phyloP scores from a whole-genome alignment of 2,888 invertebrate species.

The Drosophila rubida region DNA sequence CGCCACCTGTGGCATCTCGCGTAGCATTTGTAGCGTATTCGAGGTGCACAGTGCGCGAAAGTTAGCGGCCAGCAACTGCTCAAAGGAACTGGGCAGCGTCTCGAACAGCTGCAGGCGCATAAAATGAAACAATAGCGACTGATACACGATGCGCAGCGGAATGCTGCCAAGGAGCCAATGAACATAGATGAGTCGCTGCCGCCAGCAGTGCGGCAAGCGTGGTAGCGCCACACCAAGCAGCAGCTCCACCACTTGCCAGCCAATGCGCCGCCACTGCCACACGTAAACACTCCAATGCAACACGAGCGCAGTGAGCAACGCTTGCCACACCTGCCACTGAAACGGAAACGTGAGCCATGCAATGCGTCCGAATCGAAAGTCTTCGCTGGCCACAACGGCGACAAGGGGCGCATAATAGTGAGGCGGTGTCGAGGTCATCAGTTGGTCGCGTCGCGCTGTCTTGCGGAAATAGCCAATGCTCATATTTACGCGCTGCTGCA shows the following conservation, averaged over 20 bases:
- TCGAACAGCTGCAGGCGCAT: constrained; percentile 59
- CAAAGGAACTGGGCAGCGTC: constrained; percentile 41
- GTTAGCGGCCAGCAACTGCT: constrained; percentile 41
- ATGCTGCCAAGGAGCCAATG: constrained; percentile 65
- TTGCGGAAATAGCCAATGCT: constrained; percentile 72
- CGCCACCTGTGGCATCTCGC: constrained; percentile 47
- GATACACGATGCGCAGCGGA: constrained; percentile 68
- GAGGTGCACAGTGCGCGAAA: constrained; percentile 49
- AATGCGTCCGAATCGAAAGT: constrained; percentile 47
- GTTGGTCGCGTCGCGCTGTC: constrained; percentile 36
- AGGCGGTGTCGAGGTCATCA: constrained; percentile 58
- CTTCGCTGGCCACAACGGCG: constrained; percentile 42
- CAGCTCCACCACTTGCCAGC: constrained; percentile 52
- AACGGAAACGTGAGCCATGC: constrained; percentile 62
- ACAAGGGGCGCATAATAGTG: constrained; percentile 67
- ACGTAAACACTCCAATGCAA: constrained; percentile 46
- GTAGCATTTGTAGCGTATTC: constrained; percentile 40
- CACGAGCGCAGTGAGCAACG: constrained; percentile 33
- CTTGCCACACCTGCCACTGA: constrained; percentile 48
- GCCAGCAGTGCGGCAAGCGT: constrained; percentile 50
- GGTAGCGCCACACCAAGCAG: constrained; percentile 43
- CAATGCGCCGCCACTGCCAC: constrained; percentile 33
- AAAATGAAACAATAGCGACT: constrained; percentile 71
- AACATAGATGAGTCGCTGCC: constrained; percentile 53
- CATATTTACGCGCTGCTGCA: constrained; percentile 44